Evolutionary conservation across 2,113 vertebrate genomes (phyloP).

Genomic region (Tetrax tetrax): DNA sequence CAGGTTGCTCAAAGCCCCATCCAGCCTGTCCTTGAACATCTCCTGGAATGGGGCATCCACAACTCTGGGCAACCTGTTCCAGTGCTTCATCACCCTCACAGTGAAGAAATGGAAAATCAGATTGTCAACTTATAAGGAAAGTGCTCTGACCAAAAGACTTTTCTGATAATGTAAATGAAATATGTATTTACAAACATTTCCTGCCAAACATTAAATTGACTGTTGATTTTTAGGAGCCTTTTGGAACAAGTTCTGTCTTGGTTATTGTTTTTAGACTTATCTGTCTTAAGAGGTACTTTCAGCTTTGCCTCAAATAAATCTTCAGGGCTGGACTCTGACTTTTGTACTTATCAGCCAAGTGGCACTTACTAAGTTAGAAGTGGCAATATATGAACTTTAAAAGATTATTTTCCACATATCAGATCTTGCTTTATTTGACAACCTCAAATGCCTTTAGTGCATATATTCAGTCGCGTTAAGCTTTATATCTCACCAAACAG

Average conservation of each 20-base stretch:
- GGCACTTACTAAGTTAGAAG: neutral
- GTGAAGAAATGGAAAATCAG: neutral
- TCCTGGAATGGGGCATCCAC: too few species aligned
- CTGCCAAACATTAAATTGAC: neutral
- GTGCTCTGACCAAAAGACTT: neutral
- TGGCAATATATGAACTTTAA: neutral
- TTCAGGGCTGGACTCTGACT: neutral
- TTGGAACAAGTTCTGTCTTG: neutral
- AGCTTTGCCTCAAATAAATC: neutral
- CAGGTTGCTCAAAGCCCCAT: too few species aligned
- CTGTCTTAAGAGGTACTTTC: neutral
- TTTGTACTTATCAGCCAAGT: neutral
- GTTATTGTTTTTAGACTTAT: neutral
- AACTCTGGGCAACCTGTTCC: too few species aligned
- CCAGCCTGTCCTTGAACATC: too few species aligned
- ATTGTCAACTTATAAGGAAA: neutral
- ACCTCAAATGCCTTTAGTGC: neutral
- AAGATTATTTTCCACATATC: neutral
- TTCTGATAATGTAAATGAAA: neutral
- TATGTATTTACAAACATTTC: neutral
- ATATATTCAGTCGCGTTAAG: neutral
- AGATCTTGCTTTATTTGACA: neutral
- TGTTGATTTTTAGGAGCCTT: neutral
- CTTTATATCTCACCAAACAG: neutral
- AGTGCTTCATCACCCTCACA: too few species aligned